A percentile compares a stretch with the other conserved stretches of the same genome.
Conservation (phyloP, 2,888 invertebrate species). For the Stenotaenia linearis region DNA sequence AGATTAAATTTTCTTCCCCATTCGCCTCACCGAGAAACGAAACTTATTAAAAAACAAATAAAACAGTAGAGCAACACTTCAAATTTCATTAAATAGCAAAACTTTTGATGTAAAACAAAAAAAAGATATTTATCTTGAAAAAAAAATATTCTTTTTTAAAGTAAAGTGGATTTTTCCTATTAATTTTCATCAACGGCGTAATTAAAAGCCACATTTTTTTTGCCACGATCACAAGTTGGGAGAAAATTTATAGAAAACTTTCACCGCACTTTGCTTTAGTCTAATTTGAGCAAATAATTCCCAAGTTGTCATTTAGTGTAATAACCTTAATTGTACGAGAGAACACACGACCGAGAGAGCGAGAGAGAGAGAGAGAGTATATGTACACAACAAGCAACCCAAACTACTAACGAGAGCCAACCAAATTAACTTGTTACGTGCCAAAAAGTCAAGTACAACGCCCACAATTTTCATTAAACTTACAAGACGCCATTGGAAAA, state of each 20-base stretch:
- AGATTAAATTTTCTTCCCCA: neutral
- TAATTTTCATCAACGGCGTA: neutral
- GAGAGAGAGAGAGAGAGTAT: no score
- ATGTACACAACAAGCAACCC: neutral
- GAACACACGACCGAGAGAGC: neutral
- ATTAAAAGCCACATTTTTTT: neutral
- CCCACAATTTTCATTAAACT: conserved; percentile 1
- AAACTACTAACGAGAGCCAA: neutral
- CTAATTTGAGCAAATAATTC: neutral
- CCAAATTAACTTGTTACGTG: conserved; percentile 20
- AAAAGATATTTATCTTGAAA: neutral
- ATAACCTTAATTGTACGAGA: conserved; percentile 8
- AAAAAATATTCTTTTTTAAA: neutral
- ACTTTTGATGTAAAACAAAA: no score
- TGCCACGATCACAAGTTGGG: neutral
- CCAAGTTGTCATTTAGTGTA: conserved; percentile 17
- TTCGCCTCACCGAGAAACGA: neutral
- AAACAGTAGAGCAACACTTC: neutral
- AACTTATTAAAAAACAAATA: conserved; percentile 14
- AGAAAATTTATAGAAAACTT: neutral
- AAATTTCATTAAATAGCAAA: neutral
- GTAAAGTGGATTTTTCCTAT: neutral
- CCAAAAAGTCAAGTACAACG: conserved; percentile 8
- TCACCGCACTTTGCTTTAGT: neutral
- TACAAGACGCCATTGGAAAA: conserved; percentile 2